A percentile compares a stretch with the other conserved stretches of the same genome.
Evolutionary conservation across 1,140 invertebrate genomes (phyloP).

Genomic region (roundworm (Caenorhabditis elegans)): DNA sequence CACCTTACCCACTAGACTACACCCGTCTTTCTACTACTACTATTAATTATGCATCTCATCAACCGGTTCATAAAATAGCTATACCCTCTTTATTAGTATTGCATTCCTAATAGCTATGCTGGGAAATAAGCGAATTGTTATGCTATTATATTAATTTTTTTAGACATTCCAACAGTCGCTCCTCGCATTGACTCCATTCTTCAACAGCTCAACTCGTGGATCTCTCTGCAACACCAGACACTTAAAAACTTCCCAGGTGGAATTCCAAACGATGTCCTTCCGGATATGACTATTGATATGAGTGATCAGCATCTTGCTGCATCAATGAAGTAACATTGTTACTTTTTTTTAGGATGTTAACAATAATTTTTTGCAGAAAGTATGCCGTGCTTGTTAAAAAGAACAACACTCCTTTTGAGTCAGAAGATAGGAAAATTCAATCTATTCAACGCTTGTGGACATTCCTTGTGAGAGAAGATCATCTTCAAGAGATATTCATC

Average conservation of each 20-base stretch:
- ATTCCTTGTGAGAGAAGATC: constrained; percentile 86
- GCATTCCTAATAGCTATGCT: too few species aligned
- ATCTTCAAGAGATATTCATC: constrained; percentile 90
- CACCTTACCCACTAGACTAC: too few species aligned
- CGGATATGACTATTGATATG: constrained; percentile 78
- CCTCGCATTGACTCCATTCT: constrained; percentile 87
- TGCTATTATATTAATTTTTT: too few species aligned
- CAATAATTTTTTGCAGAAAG: constrained; percentile 72
- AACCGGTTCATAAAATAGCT: too few species aligned
- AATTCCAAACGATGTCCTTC: constrained; percentile 75
- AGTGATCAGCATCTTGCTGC: constrained; percentile 64
- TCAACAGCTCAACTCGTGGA: constrained; percentile 83
- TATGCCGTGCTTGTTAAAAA: constrained; percentile 87
- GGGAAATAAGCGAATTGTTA: too few species aligned
- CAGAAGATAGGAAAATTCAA: constrained; percentile 66
- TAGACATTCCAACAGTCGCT: constrained; percentile 72
- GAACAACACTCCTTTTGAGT: constrained; percentile 90
- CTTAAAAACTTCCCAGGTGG: constrained; percentile 71
- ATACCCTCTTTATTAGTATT: too few species aligned
- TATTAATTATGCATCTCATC: too few species aligned
- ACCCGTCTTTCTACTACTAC: too few species aligned
- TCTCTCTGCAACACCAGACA: constrained; percentile 77
- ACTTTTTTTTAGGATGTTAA: background rate
- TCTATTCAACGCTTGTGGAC: constrained; percentile 81
- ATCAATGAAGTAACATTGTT: background rate